A percentile compares a stretch with the other conserved stretches of the same genome.
Evolutionary conservation across 2,113 vertebrate species (phyloP).

Genomic region (Mustela nigripes): DNA sequence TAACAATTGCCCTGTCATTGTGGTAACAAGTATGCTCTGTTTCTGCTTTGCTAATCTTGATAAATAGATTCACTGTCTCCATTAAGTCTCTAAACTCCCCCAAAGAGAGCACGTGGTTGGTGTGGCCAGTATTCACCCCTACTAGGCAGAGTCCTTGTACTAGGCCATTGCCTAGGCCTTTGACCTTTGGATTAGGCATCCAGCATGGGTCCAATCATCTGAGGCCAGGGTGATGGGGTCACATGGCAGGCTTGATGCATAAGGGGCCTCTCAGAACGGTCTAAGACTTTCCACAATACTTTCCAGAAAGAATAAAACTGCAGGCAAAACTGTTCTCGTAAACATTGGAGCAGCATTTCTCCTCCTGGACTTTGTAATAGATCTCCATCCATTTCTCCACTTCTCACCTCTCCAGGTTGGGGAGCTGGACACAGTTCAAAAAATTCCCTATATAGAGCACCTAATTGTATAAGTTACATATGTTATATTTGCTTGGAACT

Average conservation of each 20-base stretch:
- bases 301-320: conserved; percentile 69
- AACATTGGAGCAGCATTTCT: conserved; percentile 48
- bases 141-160: background rate
- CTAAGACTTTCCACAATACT: conserved; percentile 58
- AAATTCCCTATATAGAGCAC: conserved; percentile 34
- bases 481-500: conserved; percentile 48
- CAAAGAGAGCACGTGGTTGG: background rate
- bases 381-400: conserved; percentile 54
- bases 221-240: background rate
- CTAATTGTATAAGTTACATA: conserved; percentile 43
- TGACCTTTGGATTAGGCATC: conserved; percentile 9
- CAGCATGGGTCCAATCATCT: background rate
- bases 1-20: background rate
- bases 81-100: background rate
- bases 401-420: conserved; percentile 38
- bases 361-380: conserved; percentile 27
- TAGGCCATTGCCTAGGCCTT: background rate
- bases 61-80: background rate
- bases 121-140: background rate
- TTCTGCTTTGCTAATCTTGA: conserved; percentile 43
- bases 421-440: conserved; percentile 52
- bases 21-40: background rate
- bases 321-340: conserved; percentile 19
- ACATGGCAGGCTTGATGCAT: background rate
- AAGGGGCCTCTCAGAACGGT: conserved; percentile 6